Evolutionary conservation across 2,797 vertebrate genomes (phyloP), one percentile per base, ranked within the genome.

Genomic region (Channallabes apus): DNA sequence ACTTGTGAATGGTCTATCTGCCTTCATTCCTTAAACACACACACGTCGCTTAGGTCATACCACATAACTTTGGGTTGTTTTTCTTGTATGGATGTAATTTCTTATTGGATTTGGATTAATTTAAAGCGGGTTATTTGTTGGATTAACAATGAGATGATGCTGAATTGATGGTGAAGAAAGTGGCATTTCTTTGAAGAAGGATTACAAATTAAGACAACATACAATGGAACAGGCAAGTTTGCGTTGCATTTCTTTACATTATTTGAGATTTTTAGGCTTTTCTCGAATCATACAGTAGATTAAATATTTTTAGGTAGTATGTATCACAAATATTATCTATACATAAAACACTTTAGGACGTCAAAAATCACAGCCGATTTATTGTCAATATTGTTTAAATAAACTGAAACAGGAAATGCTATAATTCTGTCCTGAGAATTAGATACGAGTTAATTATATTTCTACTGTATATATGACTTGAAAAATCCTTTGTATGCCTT

Each of bases 191-290:
- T 41, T 71, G 27, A 84, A 58, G 4, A 84, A 59, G 29, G 80
- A n/a, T 62, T 71, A 12, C 22, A 84, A 82, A 24, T 41, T 29
- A 22, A 1, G 59, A 75, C 58, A 56, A 22, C 54, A 84, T 62
- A 82, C 32, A 27, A 87, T 89, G 87, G 88, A 88, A 54, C 82
- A 84, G 88, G 88, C 83, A 29, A 80, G 84, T 35, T 46, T 81
- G 3, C 2, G 17, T 18, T 61, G 7, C 29, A n/a, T 82, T 0
- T 6, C 54, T 35, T 59, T 59, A 2, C 18, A 22, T 20, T 77
- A 35, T 3, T 0, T 77, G 18, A 58, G 41, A 51, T 73, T 27
- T 22, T n/a, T n/a, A 6, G 15, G 24, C 41, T 38, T 17, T 51
- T 72, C 15, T 17, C n/a, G 27, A 22, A 29, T 32, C 29, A 11